Evolutionary conservation across 1,140 invertebrate genomes (phyloP).

Genomic region (Solen grandis): DNA sequence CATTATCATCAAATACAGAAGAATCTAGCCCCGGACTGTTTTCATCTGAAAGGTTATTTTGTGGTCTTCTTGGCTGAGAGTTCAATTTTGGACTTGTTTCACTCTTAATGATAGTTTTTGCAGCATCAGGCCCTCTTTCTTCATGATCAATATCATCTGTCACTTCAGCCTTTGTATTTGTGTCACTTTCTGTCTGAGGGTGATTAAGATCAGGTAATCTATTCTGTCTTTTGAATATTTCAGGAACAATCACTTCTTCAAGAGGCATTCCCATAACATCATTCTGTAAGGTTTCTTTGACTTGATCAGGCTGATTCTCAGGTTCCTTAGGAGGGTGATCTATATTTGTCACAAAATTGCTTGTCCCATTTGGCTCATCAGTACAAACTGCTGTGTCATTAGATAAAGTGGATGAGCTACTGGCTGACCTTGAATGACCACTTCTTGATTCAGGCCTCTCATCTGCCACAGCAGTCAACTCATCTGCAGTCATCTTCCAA

Average conservation of each 20-base stretch:
- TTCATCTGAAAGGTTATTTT: background rate
- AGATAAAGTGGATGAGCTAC: background rate
- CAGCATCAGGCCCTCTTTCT: background rate
- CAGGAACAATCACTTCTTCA: background rate
- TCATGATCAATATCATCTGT: slow-evolving; percentile 22
- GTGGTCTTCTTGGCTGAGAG: background rate
- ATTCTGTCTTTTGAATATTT: background rate
- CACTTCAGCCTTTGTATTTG: background rate
- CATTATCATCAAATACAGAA: too few species aligned
- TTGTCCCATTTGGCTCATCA: background rate
- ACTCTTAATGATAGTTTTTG: slow-evolving; percentile 22
- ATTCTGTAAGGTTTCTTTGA: background rate
- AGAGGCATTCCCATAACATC: background rate
- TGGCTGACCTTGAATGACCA: slow-evolving; percentile 6
- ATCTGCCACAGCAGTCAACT: slow-evolving; percentile 34
- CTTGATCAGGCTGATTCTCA: background rate
- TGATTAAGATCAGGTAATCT: background rate
- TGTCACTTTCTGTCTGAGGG: too few species aligned
- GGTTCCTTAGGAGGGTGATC: background rate
- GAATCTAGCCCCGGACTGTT: too few species aligned
- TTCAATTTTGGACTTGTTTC: slow-evolving; percentile 50
- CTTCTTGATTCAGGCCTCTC: slow-evolving; percentile 23
- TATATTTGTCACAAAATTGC: background rate
- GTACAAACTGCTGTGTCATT: slow-evolving; percentile 6
- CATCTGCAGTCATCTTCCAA: slow-evolving; percentile 43